These are phyloP conservation scores for Drosophila pectinifera DNA, from an alignment of 1,140 invertebrate species.

Conservation along the genomic window DNA sequence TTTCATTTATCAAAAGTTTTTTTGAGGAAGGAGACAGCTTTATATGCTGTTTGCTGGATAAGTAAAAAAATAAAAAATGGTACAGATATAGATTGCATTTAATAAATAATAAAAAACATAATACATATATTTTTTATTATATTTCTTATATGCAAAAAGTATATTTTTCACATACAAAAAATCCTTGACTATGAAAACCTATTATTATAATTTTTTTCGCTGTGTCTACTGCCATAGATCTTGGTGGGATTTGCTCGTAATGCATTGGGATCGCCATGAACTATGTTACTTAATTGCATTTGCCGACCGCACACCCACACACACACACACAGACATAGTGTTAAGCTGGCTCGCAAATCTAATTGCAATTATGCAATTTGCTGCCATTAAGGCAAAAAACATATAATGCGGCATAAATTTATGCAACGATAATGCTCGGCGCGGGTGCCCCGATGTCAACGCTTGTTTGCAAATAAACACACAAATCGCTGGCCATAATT, in stretches of 20 bases:
- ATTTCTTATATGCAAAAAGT: background rate
- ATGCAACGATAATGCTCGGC: slow-evolving; percentile 55
- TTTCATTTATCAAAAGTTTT: no score
- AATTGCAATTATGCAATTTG: slow-evolving; percentile 82
- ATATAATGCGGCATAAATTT: slow-evolving; percentile 72
- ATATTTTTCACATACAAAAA: background rate
- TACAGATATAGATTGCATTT: no score
- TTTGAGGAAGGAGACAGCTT: no score
- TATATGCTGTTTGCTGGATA: no score
- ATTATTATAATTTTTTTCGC: slow-evolving; percentile 5
- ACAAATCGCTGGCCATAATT: slow-evolving; percentile 72
- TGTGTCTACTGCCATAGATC: slow-evolving; percentile 19
- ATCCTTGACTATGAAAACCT: background rate
- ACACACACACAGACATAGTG: background rate
- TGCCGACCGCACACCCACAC: slow-evolving; percentile 19
- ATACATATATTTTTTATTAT: background rate
- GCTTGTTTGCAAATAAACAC: slow-evolving; percentile 79
- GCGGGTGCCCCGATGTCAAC: slow-evolving; percentile 36
- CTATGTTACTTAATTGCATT: slow-evolving; percentile 54
- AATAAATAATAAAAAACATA: background rate
- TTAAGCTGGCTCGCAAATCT: slow-evolving; percentile 62
- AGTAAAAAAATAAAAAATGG: no score
- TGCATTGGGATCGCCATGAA: slow-evolving; percentile 17
- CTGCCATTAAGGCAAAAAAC: slow-evolving; percentile 48
- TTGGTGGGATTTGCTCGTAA: slow-evolving; percentile 35